Evolutionary conservation across 2,888 invertebrate species (phyloP).

Genomic region (Drosophila formosana): DNA sequence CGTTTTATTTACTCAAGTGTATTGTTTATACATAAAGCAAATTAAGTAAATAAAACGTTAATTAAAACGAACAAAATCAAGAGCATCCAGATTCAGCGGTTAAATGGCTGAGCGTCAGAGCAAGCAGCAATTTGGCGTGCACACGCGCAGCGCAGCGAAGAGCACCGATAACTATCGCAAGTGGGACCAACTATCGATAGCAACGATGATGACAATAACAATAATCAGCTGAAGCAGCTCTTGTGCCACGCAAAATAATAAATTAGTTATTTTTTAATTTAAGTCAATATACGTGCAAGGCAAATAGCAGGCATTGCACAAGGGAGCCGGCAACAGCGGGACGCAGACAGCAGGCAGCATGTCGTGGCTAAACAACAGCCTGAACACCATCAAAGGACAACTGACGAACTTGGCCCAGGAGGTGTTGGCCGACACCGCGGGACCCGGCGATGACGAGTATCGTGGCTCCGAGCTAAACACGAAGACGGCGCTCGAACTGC

Average conservation of each 20-base stretch:
- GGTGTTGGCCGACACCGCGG: conserved; percentile 92
- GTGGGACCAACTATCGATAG: conserved; percentile 45
- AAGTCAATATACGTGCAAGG: conserved; percentile 30
- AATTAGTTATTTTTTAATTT: conserved; percentile 55
- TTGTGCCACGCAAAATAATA: conserved; percentile 78
- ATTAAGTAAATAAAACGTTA: too few species aligned
- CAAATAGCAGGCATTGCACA: conserved; percentile 17
- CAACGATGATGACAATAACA: conserved; percentile 70
- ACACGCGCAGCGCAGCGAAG: not conserved
- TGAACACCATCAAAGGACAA: conserved; percentile 92
- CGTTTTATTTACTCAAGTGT: too few species aligned
- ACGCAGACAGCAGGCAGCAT: conserved; percentile 82
- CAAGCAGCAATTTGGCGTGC: conserved; percentile 2
- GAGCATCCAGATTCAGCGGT: not conserved
- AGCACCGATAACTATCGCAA: conserved; percentile 37
- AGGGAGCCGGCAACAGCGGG: conserved; percentile 22
- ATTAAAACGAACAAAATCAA: too few species aligned
- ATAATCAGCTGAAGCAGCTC: conserved; percentile 72
- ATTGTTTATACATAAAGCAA: too few species aligned
- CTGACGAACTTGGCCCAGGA: conserved; percentile 95
- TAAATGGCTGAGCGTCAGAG: not conserved
- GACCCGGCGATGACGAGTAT: conserved; percentile 82
- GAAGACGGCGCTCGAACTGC: conserved; percentile 70
- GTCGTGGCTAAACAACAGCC: conserved; percentile 89
- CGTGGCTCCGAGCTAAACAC: conserved; percentile 51